Base-by-base conservation (phyloP, 2,113 vertebrate species). In the Paraplagusia blochii region DNA sequence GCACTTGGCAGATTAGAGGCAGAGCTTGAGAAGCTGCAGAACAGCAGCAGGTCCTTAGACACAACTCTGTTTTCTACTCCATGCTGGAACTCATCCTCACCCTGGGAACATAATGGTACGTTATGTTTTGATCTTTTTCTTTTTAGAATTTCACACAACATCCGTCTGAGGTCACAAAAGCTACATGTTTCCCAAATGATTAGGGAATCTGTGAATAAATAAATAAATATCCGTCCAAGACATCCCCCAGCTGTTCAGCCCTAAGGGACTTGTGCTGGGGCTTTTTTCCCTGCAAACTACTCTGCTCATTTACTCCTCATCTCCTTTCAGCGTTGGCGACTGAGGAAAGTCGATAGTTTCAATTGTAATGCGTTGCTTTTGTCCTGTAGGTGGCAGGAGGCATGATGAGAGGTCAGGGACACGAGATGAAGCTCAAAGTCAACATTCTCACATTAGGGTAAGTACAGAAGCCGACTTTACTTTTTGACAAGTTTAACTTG, bases 1-100 rank as follows among this genome's bases (percentile, higher is more conserved):
- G 33, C 33, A 7, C 5, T 49, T 1, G 12, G 6, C 71, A 93
- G 91, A 33, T 66, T 91, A 58, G 90, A 92, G 77, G 85, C 80
- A 7, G 89, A 92, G 68, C 81, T 92, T 47, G 90, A 92, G 72
- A 92, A 90, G 63, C 74, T 91, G 52, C 89, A 88, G 54, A 90
- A 84, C 59, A 80, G 72, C 56, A 87, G 48, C 66, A 56, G 64
- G 65, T 75, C 76, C 3, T 62, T 76, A 52, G 88, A 91, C 9
- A 79, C 74, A 0, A 53, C 82, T 53, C 58, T 84, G 51, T 91
- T 89, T 74, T 88, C 88, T 54, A 89, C 89, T 55, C 90, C 90
- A 22, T 81, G 88, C 74, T 92, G 91, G 90, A 92, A 64, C 47
- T 57, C 79, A 53, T 44, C 77, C 52, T 85, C 86, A 5, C 84